Evolutionary conservation across 2,113 vertebrate species (phyloP), one percentile per base, ranked within the genome.

Genomic region (Rhadina sibilatrix): DNA sequence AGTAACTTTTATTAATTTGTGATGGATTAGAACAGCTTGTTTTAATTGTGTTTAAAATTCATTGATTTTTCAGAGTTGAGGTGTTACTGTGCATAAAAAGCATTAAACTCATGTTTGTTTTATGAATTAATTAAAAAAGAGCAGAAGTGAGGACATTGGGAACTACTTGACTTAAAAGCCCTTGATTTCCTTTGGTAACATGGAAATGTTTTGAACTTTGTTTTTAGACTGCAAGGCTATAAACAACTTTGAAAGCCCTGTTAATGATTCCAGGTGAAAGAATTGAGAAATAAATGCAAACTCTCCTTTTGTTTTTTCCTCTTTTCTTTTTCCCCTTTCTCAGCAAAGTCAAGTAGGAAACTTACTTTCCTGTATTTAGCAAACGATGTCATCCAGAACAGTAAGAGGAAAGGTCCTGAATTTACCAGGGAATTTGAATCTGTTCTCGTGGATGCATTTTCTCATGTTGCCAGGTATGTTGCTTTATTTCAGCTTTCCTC

Each of bases 331-430:
- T 3, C 0, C 10, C 49, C 16, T 97, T 94, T 94, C 54, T 75
- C 95, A 99, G 99, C 99, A 64, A 99, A 99, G 97, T 98, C 98
- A 27, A 99, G 96, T 97, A 98, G 99, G 96, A 99, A 99, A 59
- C 97, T 99, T 94, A 99, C 99, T 17, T 99, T 99, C 97, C 98
- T 99, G 2, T 99, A 99, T 94, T 98, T 99, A 86, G 99, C 99
- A 30, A 99, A 99, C 3, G 99, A 99, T 95, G 99, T 99, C 79
- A 99, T 99, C 94, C 99, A 99, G 97, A 99, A 99, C 98, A 99
- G 99, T 96, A 99, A 99, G 97, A 99, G 99, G 94, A 99, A 99
- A 98, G 99, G 99, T 42, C 99, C 99, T 2, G 99, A 99, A 94
- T 99, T 99, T 93, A 98, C 99, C 14, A 98, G 99, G 96, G 99